Evolutionary conservation across 1,140 invertebrate genomes (phyloP).

Genomic region (Scaptomyza montana): DNA sequence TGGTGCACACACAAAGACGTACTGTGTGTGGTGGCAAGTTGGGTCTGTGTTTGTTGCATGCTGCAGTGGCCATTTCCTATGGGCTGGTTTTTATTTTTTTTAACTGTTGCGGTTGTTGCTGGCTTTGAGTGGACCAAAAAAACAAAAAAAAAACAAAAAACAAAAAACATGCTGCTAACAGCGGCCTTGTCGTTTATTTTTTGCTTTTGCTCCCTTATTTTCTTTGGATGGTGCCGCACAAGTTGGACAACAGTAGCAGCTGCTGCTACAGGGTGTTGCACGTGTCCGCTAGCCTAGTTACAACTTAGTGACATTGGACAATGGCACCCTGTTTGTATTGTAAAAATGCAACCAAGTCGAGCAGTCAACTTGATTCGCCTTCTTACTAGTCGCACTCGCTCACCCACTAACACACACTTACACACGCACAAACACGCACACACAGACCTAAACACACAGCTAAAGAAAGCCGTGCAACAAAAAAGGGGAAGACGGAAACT

Average conservation of each 20-base stretch:
- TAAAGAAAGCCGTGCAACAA: slow-evolving; percentile 52
- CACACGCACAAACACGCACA: slow-evolving; percentile 30
- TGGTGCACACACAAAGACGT: slow-evolving; percentile 66
- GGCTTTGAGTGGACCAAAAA: slow-evolving; percentile 69
- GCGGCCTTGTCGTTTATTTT: slow-evolving; percentile 66
- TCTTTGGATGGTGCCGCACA: background rate
- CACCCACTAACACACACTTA: slow-evolving; percentile 33
- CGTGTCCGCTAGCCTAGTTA: background rate
- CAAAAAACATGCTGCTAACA: slow-evolving; percentile 24
- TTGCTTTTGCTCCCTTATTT: slow-evolving; percentile 53
- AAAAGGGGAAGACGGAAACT: slow-evolving; percentile 71
- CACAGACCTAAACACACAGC: slow-evolving; percentile 20
- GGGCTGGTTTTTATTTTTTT: slow-evolving; percentile 8
- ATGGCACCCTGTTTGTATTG: slow-evolving; percentile 25
- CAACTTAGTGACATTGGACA: background rate
- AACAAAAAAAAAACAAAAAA: too few relatives aligned
- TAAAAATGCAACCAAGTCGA: slow-evolving; percentile 17
- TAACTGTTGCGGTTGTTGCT: slow-evolving; percentile 22
- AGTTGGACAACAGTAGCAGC: slow-evolving; percentile 12
- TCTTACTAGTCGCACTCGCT: slow-evolving; percentile 6
- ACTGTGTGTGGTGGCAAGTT: slow-evolving; percentile 66
- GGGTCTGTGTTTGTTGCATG: slow-evolving; percentile 48
- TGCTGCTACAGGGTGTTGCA: slow-evolving; percentile 29
- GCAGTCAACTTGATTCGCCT: slow-evolving; percentile 9
- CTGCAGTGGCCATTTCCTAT: slow-evolving; percentile 66